These are phyloP conservation scores for Atherinomorus stipes DNA, from an alignment of 2,113 vertebrate genomes.

Conservation along the genomic window DNA sequence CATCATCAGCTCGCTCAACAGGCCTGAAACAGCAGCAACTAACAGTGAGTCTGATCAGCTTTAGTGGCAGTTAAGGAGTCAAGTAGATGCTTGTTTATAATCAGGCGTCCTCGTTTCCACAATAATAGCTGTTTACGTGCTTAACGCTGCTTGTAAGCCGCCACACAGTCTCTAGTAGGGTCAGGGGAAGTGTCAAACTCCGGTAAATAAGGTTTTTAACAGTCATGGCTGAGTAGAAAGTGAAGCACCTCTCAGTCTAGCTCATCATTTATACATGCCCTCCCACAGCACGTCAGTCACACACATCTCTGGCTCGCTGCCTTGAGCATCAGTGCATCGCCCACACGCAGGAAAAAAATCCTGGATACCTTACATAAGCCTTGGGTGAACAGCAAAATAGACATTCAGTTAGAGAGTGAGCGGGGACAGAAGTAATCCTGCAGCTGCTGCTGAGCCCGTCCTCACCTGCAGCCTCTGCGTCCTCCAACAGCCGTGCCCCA, in stretches of 20 bases:
- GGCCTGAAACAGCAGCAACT: constrained; percentile 88
- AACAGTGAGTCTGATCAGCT: constrained; percentile 86
- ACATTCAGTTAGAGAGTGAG: constrained; percentile 50
- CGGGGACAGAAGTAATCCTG: constrained; percentile 34
- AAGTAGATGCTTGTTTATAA: constrained; percentile 22
- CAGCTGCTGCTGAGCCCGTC: constrained; percentile 23
- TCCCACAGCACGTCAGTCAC: constrained; percentile 64
- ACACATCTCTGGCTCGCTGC: constrained; percentile 50
- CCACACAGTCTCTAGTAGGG: background rate
- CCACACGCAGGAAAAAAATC: constrained; percentile 61
- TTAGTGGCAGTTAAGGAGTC: constrained; percentile 6
- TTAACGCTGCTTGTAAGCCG: background rate
- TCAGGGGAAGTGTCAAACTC: constrained; percentile 22
- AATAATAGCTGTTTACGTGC: constrained; percentile 15
- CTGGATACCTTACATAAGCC: constrained; percentile 67
- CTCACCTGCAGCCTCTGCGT: constrained; percentile 44
- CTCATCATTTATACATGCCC: constrained; percentile 68
- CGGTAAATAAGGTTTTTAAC: constrained; percentile 23
- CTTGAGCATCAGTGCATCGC: constrained; percentile 56
- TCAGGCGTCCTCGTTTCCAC: constrained; percentile 10
- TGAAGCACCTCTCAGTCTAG: constrained; percentile 55
- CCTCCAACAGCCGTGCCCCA: constrained; percentile 90
- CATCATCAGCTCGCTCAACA: constrained; percentile 98
- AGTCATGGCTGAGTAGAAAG: constrained; percentile 53
- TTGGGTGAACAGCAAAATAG: constrained; percentile 60